Percentiles rank a stretch among this genome's conserved stretches.
Conservation (phyloP, 2,888 invertebrate genomes). For the Eumacrocentrus americanus region DNA sequence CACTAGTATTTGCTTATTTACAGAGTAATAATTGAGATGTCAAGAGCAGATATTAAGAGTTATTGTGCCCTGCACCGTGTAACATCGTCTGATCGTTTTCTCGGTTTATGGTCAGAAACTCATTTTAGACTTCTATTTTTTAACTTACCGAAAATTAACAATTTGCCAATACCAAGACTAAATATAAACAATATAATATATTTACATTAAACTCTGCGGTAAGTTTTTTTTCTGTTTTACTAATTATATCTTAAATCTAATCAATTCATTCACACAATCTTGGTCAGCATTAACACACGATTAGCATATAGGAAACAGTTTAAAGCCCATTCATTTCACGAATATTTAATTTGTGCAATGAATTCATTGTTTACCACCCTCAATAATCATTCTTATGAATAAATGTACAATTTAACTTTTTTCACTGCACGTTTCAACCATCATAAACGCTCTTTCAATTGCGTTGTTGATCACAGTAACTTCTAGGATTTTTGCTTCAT, state of each 20-base stretch:
- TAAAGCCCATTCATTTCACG: neutral
- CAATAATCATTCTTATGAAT: neutral
- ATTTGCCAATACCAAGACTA: slow-evolving; percentile 24
- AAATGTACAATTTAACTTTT: neutral
- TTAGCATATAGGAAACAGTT: neutral
- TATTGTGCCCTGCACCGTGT: slow-evolving; percentile 10
- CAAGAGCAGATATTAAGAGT: neutral
- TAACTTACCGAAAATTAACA: slow-evolving; percentile 31
- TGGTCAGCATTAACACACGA: neutral
- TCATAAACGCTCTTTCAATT: neutral
- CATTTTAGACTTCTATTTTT: neutral
- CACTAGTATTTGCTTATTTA: slow-evolving; percentile 36
- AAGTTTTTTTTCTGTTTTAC: slow-evolving; percentile 26
- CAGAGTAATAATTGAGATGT: slow-evolving; percentile 19
- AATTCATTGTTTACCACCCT: neutral
- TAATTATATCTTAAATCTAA: neutral
- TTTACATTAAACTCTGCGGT: slow-evolving; percentile 39
- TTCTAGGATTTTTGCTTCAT: slow-evolving; percentile 24
- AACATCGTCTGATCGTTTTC: neutral
- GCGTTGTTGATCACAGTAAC: neutral
- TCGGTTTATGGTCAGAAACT: slow-evolving; percentile 7
- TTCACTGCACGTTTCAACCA: neutral
- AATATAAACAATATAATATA: slow-evolving; percentile 33
- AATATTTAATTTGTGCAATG: neutral
- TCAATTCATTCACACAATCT: neutral